phyloP scores from a whole-genome alignment of 1,140 invertebrate genomes.

The Condylostylus longicornis region DNA sequence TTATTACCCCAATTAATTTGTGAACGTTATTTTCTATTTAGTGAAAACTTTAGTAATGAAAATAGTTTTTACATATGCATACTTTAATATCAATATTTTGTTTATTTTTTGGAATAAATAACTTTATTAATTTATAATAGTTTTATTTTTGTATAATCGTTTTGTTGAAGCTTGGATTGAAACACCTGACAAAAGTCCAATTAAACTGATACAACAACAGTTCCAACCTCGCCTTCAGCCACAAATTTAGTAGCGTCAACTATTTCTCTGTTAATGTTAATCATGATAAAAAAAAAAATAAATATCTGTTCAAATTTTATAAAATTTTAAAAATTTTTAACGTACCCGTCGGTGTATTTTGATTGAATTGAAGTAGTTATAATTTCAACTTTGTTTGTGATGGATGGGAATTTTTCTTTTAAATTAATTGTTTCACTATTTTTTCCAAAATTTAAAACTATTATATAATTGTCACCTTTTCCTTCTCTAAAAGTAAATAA shows the following conservation, averaged over 20 bases:
- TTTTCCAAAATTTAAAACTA: neutral
- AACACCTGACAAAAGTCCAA: slow-evolving; percentile 4
- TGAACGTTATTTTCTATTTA: too few relatives aligned
- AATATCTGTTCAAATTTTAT: neutral
- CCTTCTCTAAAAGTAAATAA: too few relatives aligned
- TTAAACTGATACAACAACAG: slow-evolving; percentile 15
- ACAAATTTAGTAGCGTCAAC: slow-evolving; percentile 15
- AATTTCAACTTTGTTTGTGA: neutral
- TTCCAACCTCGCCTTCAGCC: slow-evolving; percentile 19
- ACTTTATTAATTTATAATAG: too few relatives aligned
- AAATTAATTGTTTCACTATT: neutral
- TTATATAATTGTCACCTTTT: too few relatives aligned
- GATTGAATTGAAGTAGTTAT: neutral
- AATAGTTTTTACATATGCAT: too few relatives aligned
- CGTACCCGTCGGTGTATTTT: neutral
- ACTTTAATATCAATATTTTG: too few relatives aligned
- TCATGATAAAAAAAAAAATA: slow-evolving; percentile 2
- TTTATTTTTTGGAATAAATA: too few relatives aligned
- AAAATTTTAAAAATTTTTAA: neutral
- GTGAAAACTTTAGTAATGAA: too few relatives aligned
- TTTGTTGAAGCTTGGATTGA: too few relatives aligned
- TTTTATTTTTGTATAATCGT: too few relatives aligned
- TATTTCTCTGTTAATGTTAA: slow-evolving; percentile 2
- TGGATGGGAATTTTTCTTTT: neutral
- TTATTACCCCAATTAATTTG: too few relatives aligned